Evolutionary conservation across 1,140 invertebrate species (phyloP), one percentile per base, ranked within the genome.

Genomic region (Heterodera carotae): DNA sequence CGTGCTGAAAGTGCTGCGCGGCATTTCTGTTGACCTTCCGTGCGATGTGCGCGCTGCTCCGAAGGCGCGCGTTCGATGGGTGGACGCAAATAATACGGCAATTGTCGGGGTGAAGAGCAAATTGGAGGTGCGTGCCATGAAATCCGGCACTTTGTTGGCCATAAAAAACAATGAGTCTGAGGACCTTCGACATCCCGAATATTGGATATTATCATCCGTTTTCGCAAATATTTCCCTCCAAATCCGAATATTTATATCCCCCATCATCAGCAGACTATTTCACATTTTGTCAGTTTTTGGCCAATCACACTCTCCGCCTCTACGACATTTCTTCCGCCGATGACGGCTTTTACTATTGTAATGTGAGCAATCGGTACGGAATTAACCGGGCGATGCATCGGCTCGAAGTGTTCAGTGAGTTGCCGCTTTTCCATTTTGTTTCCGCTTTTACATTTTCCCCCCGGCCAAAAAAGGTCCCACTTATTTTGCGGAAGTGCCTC

Each of bases 11-110:
- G 84, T 87, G 25, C 76, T 87, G 43, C 80, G 81, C 6, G 67
- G 80, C 27, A 73, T 92, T 64, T 91, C 91, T 59, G 91, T 95
- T 0, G 93, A 91, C 70, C 89, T 99, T 83, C 93, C 91, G 15
- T 99, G 97, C 89, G 91, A 92, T 66, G 94, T 97, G n/a, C 94
- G 95, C 89, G 96, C 95, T 31, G 95, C 96, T 1, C 96, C 96
- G 1, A 93, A 93, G 86, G 95, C 96, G 0, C 90, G 92, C 77
- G 93, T 99, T n/a, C 94, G 94, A 86, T 99, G 96, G 96, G 91
- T 93, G 77, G 92, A 92, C 77, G 78, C 76, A 36, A 80, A 79
- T 59, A 39, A 79, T 27, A 67, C 78, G 22, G 66, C 76, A n/a
- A 84, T 87, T 69, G 53, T 76, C 33, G 67, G 78, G 22, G 82